Percentiles rank a stretch among this genome's conserved stretches.
Evolutionary conservation across 2,113 vertebrate genomes (phyloP).

Genomic region (Stictonetta naevosa): DNA sequence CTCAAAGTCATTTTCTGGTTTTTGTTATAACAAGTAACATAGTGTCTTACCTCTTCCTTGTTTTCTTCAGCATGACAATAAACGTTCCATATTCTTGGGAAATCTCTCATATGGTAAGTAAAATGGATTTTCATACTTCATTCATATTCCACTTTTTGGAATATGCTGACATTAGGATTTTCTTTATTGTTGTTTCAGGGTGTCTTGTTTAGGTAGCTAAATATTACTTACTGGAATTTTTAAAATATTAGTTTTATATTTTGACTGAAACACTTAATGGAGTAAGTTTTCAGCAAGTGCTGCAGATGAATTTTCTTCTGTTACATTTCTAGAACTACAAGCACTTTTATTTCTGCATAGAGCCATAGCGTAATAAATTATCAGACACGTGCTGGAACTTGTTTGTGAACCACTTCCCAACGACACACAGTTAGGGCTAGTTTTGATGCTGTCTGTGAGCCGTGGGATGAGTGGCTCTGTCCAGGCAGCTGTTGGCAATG

Average conservation of each 20-base stretch:
- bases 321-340: neutral
- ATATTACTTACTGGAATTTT: neutral
- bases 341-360: neutral
- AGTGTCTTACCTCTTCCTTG: neutral
- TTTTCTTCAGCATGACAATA: conserved; percentile 86
- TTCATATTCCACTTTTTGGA: neutral
- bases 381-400: neutral
- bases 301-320: neutral
- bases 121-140: neutral
- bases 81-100: conserved; percentile 90
- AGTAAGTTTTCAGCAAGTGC: neutral
- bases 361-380: neutral
- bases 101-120: conserved; percentile 94
- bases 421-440: neutral
- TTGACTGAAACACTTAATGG: neutral
- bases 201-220: neutral
- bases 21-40: neutral
- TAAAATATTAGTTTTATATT: neutral
- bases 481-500: neutral
- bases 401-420: neutral
- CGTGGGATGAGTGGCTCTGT: neutral
- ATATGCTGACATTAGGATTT: neutral
- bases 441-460: neutral
- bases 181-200: neutral
- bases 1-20: neutral